These are phyloP conservation scores for Hydrocynus forskahlii DNA, from an alignment of 2,797 vertebrate genomes.

Conservation along the genomic window DNA sequence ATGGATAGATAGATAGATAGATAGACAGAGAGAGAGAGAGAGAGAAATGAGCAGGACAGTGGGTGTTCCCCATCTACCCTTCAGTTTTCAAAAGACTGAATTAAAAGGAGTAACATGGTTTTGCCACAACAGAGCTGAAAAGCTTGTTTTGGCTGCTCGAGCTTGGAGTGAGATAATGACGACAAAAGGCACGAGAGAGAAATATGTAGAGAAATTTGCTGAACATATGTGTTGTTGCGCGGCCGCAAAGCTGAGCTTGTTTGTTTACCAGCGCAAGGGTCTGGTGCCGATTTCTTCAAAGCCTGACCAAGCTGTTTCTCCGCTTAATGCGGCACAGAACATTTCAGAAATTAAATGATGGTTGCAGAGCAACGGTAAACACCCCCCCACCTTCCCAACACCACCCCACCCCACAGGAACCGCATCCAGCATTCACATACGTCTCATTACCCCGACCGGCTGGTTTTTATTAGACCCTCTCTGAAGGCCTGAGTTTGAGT, in stretches of 20 bases:
- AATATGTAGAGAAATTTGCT: constrained; percentile 34
- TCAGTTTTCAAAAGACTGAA: background rate
- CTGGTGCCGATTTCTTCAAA: constrained; percentile 24
- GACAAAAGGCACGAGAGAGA: constrained; percentile 26
- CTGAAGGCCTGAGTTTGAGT: constrained; percentile 37
- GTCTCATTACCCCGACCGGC: constrained; percentile 14
- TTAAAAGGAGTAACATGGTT: background rate
- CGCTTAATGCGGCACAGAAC: constrained; percentile 64
- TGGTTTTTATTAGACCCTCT: constrained; percentile 48
- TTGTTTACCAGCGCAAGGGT: constrained; percentile 69
- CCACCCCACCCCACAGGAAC: background rate
- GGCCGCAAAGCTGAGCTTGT: background rate
- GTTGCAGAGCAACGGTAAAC: constrained; percentile 64
- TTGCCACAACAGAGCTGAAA: background rate
- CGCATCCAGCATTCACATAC: constrained; percentile 37
- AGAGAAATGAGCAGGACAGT: too few relatives aligned
- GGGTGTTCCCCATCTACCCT: background rate
- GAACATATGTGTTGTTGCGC: constrained; percentile 21
- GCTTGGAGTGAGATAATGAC: constrained; percentile 25
- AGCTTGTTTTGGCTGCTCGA: too few relatives aligned
- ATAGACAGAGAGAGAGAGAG: too few relatives aligned
- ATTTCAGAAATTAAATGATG: constrained; percentile 67
- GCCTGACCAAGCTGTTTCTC: constrained; percentile 32
- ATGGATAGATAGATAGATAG: too few relatives aligned
- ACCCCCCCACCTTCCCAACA: constrained; percentile 37